Base-by-base conservation (phyloP, 2,888 invertebrate species). In the Drosophila putrida region DNA sequence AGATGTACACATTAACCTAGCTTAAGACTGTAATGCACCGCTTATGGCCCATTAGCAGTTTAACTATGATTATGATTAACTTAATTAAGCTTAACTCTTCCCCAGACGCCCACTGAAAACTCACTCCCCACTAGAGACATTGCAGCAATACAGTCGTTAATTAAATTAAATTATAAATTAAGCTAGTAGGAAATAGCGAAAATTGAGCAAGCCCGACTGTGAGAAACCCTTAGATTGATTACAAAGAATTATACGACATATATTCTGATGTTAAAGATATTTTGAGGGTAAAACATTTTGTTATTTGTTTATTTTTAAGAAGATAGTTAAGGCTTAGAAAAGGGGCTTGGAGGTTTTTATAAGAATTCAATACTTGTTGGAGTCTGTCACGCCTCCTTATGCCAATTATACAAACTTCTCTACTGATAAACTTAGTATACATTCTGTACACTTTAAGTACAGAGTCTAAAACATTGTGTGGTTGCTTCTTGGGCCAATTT, bases 141-240 rank as follows among this genome's bases (percentile, higher is more conserved):
- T 31, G 28, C 15, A 25, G 51, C 54, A 70, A 60, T 57, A 72
- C 63, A 57, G 31, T 38, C 36, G 57, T 59, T 76, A 70, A 76
- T 76, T 84, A 50, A 78, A 69, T 74, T 57, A 67, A 50, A 36
- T 50, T 50, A 58, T 35, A 33, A 38, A 43, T 6, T 31, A 59
- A 25, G 20, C 20, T 20, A 20, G 20, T 20, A 3, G 20, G 2
- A 20, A 20, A 20, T 20, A 35, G 20, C 20, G 28, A 13, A 27
- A 8, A 8, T 27, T 3, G 6, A n/a, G 27, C 1, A 11, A n/a
- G 11, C 27, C 3, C 10, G 2, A 43, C 25, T 43, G 2, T 0
- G 1, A 8, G 27, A 25, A n/a, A 27, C 43, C 8, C 44, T n/a
- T n/a, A n/a, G n/a, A n/a, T n/a, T n/a, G n/a, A n/a, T n/a, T n/a